Evolutionary conservation across 2,888 invertebrate genomes (phyloP).

Genomic region (Campaea margaritaria): DNA sequence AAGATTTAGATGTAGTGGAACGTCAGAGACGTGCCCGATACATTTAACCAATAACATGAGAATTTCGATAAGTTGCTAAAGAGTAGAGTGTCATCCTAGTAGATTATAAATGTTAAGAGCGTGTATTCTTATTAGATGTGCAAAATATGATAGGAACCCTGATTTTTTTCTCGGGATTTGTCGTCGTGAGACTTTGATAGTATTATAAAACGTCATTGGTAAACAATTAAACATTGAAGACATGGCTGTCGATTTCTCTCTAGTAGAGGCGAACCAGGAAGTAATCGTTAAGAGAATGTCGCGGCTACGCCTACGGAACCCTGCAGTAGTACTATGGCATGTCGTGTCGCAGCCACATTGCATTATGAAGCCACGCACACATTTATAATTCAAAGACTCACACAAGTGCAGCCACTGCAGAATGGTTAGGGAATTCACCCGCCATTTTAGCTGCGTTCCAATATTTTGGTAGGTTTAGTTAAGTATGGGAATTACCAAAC

Average conservation of each 20-base stretch:
- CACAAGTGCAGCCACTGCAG: conserved; percentile 55
- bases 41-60: conserved; percentile 24
- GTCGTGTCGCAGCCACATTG: conserved; percentile 61
- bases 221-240: conserved; percentile 1
- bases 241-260: conserved; percentile 28
- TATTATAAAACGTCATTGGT: not conserved
- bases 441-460: conserved; percentile 55
- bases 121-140: too few species aligned
- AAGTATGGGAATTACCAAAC: not conserved
- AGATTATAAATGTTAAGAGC: not conserved
- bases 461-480: conserved; percentile 1
- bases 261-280: conserved; percentile 59
- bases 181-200: not conserved
- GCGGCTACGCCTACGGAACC: conserved; percentile 65
- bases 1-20: conserved; percentile 14
- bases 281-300: conserved; percentile 64
- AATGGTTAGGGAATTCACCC: conserved; percentile 60
- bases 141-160: not conserved
- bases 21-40: conserved; percentile 13
- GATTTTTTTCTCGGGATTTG: not conserved
- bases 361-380: conserved; percentile 57
- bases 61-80: conserved; percentile 14
- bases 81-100: not conserved
- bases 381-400: conserved; percentile 49
- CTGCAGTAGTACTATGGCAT: conserved; percentile 57